Conservation (phyloP, 2,888 invertebrate species). For the Psylliodes chrysocephalus region DNA sequence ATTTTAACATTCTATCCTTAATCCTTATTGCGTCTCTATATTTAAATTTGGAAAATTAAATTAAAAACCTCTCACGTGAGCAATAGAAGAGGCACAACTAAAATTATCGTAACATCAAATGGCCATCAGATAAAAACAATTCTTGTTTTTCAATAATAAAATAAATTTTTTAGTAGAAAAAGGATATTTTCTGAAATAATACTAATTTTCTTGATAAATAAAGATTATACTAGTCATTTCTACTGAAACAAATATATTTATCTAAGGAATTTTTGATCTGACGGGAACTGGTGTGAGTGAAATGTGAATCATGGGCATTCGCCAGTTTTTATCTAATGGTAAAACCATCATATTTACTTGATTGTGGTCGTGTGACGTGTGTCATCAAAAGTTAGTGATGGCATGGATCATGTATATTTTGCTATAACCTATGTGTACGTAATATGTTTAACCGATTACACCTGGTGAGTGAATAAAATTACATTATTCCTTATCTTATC, state of each 20-base stretch:
- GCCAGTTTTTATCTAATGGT: slow-evolving; percentile 30
- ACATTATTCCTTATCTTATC: slow-evolving; percentile 40
- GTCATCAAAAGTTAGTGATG: slow-evolving; percentile 51
- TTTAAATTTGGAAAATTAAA: too few species aligned
- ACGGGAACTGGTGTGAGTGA: slow-evolving; percentile 23
- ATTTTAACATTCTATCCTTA: too few species aligned
- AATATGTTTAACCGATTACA: slow-evolving; percentile 52
- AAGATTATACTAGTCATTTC: too few species aligned
- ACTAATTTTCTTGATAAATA: too few species aligned
- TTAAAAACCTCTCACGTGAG: too few species aligned
- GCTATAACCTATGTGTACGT: slow-evolving; percentile 51
- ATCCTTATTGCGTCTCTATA: too few species aligned
- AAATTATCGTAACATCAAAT: background rate
- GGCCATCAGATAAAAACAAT: background rate
- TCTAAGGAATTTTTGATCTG: slow-evolving; percentile 23
- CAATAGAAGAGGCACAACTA: background rate
- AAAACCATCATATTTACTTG: slow-evolving; percentile 31
- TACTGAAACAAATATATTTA: too few species aligned
- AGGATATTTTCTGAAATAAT: too few species aligned
- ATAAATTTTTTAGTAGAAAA: too few species aligned
- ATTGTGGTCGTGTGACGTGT: slow-evolving; percentile 45
- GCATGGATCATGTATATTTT: slow-evolving; percentile 50
- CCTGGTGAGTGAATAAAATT: slow-evolving; percentile 51
- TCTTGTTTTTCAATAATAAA: too few species aligned
- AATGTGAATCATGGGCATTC: slow-evolving; percentile 24